Percentiles rank a stretch among this genome's conserved stretches.
Conservation (phyloP, 2,797 vertebrate species). For the Pangasius macronema region DNA sequence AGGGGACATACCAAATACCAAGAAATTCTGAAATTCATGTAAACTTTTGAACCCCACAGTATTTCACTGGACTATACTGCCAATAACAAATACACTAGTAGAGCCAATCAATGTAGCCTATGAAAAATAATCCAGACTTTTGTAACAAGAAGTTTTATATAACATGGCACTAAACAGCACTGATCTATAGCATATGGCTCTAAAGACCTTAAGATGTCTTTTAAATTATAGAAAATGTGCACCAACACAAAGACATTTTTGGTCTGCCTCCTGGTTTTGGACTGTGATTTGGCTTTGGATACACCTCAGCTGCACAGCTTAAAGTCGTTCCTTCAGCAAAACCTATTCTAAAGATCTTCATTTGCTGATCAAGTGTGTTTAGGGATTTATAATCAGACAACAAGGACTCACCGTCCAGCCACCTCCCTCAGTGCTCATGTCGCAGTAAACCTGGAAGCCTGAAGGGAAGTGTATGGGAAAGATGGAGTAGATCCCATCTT, state of each 20-base stretch:
- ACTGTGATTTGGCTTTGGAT: neutral
- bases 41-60: neutral
- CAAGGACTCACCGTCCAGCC: slow-evolving; percentile 89
- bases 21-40: too few relatives aligned
- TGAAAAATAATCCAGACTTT: neutral
- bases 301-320: neutral
- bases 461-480: slow-evolving; percentile 84
- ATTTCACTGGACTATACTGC: neutral
- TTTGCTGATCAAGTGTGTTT: neutral
- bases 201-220: neutral
- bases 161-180: neutral
- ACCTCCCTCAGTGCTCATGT: slow-evolving; percentile 89
- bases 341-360: neutral
- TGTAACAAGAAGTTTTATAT: neutral
- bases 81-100: neutral
- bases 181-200: neutral
- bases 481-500: slow-evolving; percentile 88
- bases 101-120: neutral
- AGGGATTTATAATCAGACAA: neutral
- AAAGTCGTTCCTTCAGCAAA: slow-evolving; percentile 10
- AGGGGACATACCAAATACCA: neutral
- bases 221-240: neutral
- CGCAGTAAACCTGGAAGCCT: slow-evolving; percentile 93
- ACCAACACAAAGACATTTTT: neutral
- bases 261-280: neutral